Percentiles rank a stretch among this genome's conserved stretches.
These are phyloP conservation scores for Phaedon cochleariae DNA, from an alignment of 2,888 invertebrate species.

Conservation along the genomic window DNA sequence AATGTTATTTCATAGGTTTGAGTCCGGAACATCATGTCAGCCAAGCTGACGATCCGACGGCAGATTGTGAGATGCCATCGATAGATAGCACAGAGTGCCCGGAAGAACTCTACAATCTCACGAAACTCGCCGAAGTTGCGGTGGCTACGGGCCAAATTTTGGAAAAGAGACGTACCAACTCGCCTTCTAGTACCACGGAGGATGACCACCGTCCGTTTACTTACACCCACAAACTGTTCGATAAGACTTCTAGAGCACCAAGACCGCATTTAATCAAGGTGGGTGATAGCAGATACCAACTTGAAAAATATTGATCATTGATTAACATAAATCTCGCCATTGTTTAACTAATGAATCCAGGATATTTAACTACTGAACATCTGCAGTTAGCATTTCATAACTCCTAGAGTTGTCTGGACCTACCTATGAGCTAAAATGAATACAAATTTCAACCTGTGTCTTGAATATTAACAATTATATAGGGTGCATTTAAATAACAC, in stretches of 20 bases:
- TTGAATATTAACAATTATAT: too few relatives aligned
- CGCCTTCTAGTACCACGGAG: constrained; percentile 42
- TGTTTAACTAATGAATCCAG: too few relatives aligned
- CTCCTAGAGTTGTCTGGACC: too few relatives aligned
- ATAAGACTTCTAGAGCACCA: constrained; percentile 58
- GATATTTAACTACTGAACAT: too few relatives aligned
- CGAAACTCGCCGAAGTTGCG: constrained; percentile 78
- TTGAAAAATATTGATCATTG: background rate
- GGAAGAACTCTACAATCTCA: constrained; percentile 78
- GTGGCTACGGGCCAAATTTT: constrained; percentile 69
- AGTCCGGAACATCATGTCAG: constrained; percentile 62
- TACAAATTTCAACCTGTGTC: too few relatives aligned
- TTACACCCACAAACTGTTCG: constrained; percentile 62
- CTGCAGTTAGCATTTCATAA: too few relatives aligned
- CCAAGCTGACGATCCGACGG: constrained; percentile 56
- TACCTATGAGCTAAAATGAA: too few relatives aligned
- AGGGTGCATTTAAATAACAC: too few relatives aligned
- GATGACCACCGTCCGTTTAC: constrained; percentile 50
- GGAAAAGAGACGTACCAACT: constrained; percentile 58
- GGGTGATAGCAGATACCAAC: background rate
- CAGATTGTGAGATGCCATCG: constrained; percentile 48
- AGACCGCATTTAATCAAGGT: constrained; percentile 58
- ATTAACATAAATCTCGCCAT: too few relatives aligned
- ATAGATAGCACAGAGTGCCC: constrained; percentile 61
- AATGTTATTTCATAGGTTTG: too few relatives aligned